Evolutionary conservation across 2,888 invertebrate genomes (phyloP), one percentile per base, ranked within the genome.

Genomic region (Myopa testacea): DNA sequence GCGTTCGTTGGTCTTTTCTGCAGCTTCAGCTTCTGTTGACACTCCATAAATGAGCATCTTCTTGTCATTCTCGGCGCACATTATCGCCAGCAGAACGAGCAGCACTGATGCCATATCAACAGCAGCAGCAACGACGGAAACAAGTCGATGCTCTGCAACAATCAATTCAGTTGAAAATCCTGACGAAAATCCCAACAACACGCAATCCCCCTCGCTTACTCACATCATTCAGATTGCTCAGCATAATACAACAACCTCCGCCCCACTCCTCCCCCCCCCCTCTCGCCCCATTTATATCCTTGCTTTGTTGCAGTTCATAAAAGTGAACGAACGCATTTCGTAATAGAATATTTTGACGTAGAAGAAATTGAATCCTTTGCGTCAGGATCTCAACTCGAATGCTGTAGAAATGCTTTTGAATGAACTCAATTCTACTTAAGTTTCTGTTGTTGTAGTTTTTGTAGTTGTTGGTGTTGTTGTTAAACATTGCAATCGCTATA

Each of bases 381-480:
- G 38, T 55, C n/a, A 14, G 45, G 4, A 69, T 40, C 40, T 50
- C 55, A 70, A 50, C 19, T 10, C 52, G 26, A 19, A 52, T 50
- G 19, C 37, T 70, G 70, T 12, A 65, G 34, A 55, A 50, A 55
- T 70, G 4, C 52, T 69, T 69, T 69, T 12, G n/a, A 69, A 69
- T 34, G 70, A 70, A 52, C 70, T 70, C 70, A 70, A 55, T 70
- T 34, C 50, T 10, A 34, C 52, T 12, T 19, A 12, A n/a, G 40
- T 68, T 26, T 14, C 10, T 60, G 79, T 82, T 84, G 83, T 85
- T 82, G 82, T 82, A 83, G 67, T 65, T 71, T 58, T 71, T 78
- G 80, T 80, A 68, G 40, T 60, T 60, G 45, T 50, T 68, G 65
- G 77, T 71, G 60, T 68, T 60, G 58, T 16, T 72, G n/a, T 62